Evolutionary conservation across 64 coral and sea anemone species (phyloP).

Genomic region (Anthopleura sola): DNA sequence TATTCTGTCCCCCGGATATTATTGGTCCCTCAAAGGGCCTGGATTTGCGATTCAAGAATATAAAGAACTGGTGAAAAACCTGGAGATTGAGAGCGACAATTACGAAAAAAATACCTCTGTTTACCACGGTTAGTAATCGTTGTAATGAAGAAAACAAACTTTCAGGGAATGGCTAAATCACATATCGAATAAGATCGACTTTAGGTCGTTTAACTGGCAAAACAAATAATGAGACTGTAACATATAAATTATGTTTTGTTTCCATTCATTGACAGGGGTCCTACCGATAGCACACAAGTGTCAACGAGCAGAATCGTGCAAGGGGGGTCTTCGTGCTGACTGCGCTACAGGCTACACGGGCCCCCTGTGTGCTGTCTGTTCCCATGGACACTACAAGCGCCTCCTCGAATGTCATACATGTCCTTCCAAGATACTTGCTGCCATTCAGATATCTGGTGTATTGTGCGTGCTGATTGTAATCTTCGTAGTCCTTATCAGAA

Average conservation of each 20-base stretch:
- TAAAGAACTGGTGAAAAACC: background rate
- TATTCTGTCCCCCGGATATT: background rate
- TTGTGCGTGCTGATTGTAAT: background rate
- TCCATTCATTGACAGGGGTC: background rate
- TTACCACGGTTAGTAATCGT: background rate
- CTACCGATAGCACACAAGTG: slow-evolving; percentile 37
- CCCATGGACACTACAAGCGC: slow-evolving; percentile 4
- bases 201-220: too few species aligned
- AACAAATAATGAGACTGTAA: too few species aligned
- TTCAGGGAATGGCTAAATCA: too few species aligned
- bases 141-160: too few species aligned
- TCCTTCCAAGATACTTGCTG: background rate
- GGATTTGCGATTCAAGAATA: background rate
- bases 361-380: slow-evolving; percentile 37
- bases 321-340: slow-evolving; percentile 16
- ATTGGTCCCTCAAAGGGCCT: slow-evolving; percentile 6
- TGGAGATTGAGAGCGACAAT: slow-evolving; percentile 1
- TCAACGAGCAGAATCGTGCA: slow-evolving; percentile 18
- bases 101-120: background rate
- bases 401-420: background rate
- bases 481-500: background rate
- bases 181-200: too few species aligned
- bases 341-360: slow-evolving; percentile 34
- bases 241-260: too few species aligned
- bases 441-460: background rate